phyloP scores from a whole-genome alignment of 2,113 vertebrate species.

The Oryzias javanicus region DNA sequence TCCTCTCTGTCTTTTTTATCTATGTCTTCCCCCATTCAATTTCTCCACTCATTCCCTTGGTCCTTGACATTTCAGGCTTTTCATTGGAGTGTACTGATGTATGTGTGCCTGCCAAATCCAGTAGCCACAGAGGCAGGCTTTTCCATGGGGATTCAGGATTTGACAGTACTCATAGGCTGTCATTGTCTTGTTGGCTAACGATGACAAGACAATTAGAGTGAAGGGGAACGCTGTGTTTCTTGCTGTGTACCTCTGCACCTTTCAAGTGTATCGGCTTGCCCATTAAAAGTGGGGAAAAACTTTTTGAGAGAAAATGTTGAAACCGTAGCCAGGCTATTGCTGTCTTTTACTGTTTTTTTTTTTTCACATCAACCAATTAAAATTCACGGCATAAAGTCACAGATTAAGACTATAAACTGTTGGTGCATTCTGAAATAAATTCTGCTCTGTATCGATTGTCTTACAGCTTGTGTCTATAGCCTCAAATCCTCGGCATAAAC shows the following conservation, averaged over 20 bases:
- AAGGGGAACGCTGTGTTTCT: constrained; percentile 47
- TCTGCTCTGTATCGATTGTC: constrained; percentile 3
- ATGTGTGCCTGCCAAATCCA: constrained; percentile 54
- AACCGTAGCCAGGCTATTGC: neutral
- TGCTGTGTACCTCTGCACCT: constrained; percentile 30
- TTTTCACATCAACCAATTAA: constrained; percentile 12
- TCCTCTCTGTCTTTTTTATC: constrained; percentile 63
- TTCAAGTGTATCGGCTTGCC: constrained; percentile 23
- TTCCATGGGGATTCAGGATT: constrained; percentile 59
- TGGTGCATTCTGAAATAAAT: neutral
- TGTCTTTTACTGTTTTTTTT: neutral
- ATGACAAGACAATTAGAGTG: constrained; percentile 61
- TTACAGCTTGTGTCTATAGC: neutral
- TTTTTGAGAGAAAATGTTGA: constrained; percentile 12
- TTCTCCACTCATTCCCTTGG: constrained; percentile 50
- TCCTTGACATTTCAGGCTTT: constrained; percentile 66
- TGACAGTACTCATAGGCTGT: constrained; percentile 69
- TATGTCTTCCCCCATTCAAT: constrained; percentile 51
- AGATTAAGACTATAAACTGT: constrained; percentile 7
- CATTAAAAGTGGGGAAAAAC: constrained; percentile 4
- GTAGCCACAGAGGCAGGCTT: constrained; percentile 55
- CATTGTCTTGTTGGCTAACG: constrained; percentile 58
- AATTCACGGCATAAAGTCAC: constrained; percentile 11
- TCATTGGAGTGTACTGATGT: constrained; percentile 63
- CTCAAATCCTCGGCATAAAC: constrained; percentile 1